These are phyloP conservation scores for Cacoxenus indagator DNA, from an alignment of 2,888 invertebrate genomes.

Conservation along the genomic window DNA sequence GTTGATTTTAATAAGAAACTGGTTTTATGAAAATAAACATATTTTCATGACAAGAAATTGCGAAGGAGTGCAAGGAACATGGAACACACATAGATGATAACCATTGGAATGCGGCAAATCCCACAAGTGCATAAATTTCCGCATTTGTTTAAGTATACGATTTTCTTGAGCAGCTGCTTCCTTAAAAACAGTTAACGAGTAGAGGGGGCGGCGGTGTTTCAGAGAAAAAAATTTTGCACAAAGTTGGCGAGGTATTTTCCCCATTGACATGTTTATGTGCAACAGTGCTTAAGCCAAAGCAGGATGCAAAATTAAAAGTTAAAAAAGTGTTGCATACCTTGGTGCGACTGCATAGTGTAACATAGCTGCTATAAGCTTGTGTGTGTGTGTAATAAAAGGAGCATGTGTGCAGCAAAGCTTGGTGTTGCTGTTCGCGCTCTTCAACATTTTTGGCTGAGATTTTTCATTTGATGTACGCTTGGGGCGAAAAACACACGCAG, in stretches of 20 bases:
- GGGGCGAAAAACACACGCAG: slow-evolving; percentile 19
- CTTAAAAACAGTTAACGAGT: too few relatives aligned
- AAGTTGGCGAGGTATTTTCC: neutral
- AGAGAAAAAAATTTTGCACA: neutral
- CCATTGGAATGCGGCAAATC: slow-evolving; percentile 32
- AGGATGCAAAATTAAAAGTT: neutral
- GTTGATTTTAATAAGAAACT: slow-evolving; percentile 4
- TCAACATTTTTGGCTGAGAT: slow-evolving; percentile 47
- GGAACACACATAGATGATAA: neutral
- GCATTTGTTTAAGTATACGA: slow-evolving; percentile 32
- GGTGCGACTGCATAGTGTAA: neutral
- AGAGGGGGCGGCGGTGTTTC: neutral
- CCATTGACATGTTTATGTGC: slow-evolving; percentile 2
- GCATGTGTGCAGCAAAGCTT: too few relatives aligned
- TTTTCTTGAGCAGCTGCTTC: neutral
- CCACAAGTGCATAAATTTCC: slow-evolving; percentile 58
- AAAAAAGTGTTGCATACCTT: slow-evolving; percentile 16
- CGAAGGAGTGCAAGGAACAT: neutral
- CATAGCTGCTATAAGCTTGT: neutral
- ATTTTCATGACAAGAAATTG: slow-evolving; percentile 5
- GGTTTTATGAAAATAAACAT: neutral
- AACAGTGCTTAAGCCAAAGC: slow-evolving; percentile 4
- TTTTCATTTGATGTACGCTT: slow-evolving; percentile 13
- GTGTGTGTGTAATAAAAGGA: neutral
- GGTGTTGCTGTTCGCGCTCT: neutral